Evolutionary conservation across 2,113 vertebrate genomes (phyloP), one percentile per base, ranked within the genome.

Genomic region (Peromyscus leucopus): DNA sequence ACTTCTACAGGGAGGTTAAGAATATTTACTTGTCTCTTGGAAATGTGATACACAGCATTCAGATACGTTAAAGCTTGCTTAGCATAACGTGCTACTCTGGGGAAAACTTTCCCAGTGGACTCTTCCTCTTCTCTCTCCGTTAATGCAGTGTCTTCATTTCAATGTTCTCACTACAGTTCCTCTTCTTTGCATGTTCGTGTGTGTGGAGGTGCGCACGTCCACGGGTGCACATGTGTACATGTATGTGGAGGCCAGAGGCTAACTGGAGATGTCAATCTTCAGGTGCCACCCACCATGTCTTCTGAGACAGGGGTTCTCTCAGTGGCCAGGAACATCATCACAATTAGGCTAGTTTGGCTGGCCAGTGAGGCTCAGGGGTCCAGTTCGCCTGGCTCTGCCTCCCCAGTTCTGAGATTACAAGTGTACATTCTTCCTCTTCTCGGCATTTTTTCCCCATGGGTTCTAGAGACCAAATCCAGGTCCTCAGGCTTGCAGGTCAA

Each of bases 1-100:
- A 76, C 61, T 90, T 87, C 7, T 82, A 82, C 42, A 84, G 71
- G 0, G 57, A 95, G 55, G 83, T 94, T 93, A 90, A 90, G 87
- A 82, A 90, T 97, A 85, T 86, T 95, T 61, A 82, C 95, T 96
- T 90, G 89, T 93, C 83, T 95, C 69, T 92, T 95, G 31, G 65
- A 93, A 96, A 72, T 80, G 22, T 65, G 72, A 28, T 15, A 80
- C 71, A 57, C 69, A 92, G 76, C 36, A 76, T 28, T 46, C 21
- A 57, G 79, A 55, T 57, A 75, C 55, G 71, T 88, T 83, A 59
- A 42, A 55, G 72, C 39, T 39, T 89, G 82, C 90, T 89, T 59
- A 94, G 51, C 12, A n/a, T 59, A 89, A 26, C 19, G 2, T 85
- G 24, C 71, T 75, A 90, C 51, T 79, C 90, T 61, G 79, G 22